Evolutionary conservation across 2,113 vertebrate species (phyloP), one percentile per base, ranked within the genome.

Genomic region (Caranx ignobilis): DNA sequence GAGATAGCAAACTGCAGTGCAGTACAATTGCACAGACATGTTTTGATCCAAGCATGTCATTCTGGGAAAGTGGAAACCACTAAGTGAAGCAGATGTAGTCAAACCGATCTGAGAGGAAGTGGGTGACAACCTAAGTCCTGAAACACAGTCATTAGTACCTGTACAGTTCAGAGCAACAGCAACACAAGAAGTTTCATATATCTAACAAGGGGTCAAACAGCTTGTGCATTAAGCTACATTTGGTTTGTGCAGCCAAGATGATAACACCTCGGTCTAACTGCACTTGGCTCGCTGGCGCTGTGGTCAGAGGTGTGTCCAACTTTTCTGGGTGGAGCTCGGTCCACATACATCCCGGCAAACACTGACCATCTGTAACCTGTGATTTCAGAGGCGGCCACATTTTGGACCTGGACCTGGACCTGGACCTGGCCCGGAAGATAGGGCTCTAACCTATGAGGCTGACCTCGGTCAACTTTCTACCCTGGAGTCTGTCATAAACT

Each of bases 341-440:
- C 83, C 81, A 86, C 47, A 32, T 68, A 62, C 56, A 88, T 63
- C 45, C 74, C 61, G 81, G 37, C 60, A 56, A 47, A 77, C 54
- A 79, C 60, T 85, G 86, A 84, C 88, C 81, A 83, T 70, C 48
- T 79, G 45, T 39, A 90, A 91, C 88, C 84, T 87, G 77, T 90
- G 76, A 92, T 92, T 89, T 89, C 19, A 64, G 50, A 63, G 19
- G 48, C 50, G 13, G 87, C 90, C 87, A 78, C 91, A 82, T 85
- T 81, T 69, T 82, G 81, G 64, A 83, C 57, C 72, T 82, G 81
- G 64, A 83, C 26, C 72, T 82, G 81, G 64, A 83, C 57, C 72
- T 82, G 81, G 64, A 83, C 57, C 66, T 35, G 76, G 81, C 68
- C 65, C 31, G 9, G 81, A 86, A 79, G 69, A 81, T 26, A 18